Percentiles rank a stretch among this genome's conserved stretches.
Evolutionary conservation across 2,888 invertebrate species (phyloP).

Genomic region (Eristalis tenax): DNA sequence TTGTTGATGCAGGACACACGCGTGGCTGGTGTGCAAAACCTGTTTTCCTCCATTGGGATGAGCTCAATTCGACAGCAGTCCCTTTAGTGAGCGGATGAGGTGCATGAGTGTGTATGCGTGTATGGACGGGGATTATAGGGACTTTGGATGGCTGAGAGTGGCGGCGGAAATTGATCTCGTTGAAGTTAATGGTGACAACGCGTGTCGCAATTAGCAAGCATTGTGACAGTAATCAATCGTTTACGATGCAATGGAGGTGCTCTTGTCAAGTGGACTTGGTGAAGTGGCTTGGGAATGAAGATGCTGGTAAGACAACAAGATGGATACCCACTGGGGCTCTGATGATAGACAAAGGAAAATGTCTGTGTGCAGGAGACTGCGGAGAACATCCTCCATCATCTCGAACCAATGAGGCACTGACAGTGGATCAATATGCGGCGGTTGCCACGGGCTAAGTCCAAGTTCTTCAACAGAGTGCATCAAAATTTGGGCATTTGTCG

Average conservation of each 20-base stretch:
- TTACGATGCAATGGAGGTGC: neutral
- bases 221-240: neutral
- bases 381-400: too few species aligned
- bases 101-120: neutral
- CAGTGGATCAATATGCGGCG: too few species aligned
- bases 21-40: neutral
- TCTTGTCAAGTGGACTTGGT: too few species aligned
- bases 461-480: too few species aligned
- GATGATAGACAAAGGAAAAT: too few species aligned
- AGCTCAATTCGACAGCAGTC: slow-evolving; percentile 14
- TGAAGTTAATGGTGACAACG: neutral
- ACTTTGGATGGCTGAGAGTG: neutral
- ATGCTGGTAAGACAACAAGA: too few species aligned
- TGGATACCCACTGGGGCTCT: too few species aligned
- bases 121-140: slow-evolving; percentile 24
- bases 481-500: too few species aligned
- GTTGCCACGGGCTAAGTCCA: too few species aligned
- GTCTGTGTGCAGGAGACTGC: too few species aligned
- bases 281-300: too few species aligned
- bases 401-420: too few species aligned
- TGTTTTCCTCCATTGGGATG: neutral
- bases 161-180: neutral
- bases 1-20: neutral
- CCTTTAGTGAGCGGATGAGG: slow-evolving; percentile 1
- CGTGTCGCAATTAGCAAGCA: neutral